A percentile compares a stretch with the other conserved stretches of the same genome.
Conservation (phyloP, 2,797 vertebrate species). For the Muscicapa comitata region DNA sequence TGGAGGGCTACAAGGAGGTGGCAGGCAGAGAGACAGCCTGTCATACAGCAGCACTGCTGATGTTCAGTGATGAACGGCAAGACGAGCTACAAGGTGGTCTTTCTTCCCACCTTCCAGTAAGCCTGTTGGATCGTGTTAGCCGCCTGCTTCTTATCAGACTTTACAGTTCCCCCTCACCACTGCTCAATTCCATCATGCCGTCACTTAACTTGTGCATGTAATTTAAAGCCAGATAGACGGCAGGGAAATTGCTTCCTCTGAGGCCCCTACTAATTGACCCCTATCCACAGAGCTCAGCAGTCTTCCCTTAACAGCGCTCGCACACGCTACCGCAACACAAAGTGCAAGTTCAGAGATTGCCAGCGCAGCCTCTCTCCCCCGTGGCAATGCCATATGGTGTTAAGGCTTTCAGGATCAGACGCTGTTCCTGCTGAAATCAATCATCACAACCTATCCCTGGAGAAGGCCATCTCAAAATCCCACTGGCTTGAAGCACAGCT, state of each 20-base stretch:
- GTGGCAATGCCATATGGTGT: conserved; percentile 26
- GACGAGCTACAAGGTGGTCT: neutral
- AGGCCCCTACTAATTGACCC: conserved; percentile 66
- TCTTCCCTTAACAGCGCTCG: conserved; percentile 56
- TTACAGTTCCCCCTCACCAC: neutral
- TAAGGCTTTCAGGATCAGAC: neutral
- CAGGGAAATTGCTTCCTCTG: conserved; percentile 50
- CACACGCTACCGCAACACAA: neutral
- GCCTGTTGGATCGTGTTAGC: neutral
- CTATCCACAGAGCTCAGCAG: conserved; percentile 71
- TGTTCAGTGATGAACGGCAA: neutral
- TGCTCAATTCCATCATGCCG: neutral
- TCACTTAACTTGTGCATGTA: conserved; percentile 11
- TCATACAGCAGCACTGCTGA: neutral
- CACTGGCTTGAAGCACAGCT: neutral
- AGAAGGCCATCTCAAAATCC: neutral
- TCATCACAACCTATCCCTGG: neutral
- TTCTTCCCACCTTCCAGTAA: neutral
- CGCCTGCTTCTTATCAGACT: conserved; percentile 29
- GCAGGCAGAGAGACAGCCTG: neutral
- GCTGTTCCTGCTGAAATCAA: neutral
- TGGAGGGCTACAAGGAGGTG: neutral
- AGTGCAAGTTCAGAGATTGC: conserved; percentile 30
- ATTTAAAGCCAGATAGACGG: conserved; percentile 50
- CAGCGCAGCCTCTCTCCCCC: conserved; percentile 5